phyloP scores from a whole-genome alignment of 2,888 invertebrate species.

The Amphipyra berbera region DNA sequence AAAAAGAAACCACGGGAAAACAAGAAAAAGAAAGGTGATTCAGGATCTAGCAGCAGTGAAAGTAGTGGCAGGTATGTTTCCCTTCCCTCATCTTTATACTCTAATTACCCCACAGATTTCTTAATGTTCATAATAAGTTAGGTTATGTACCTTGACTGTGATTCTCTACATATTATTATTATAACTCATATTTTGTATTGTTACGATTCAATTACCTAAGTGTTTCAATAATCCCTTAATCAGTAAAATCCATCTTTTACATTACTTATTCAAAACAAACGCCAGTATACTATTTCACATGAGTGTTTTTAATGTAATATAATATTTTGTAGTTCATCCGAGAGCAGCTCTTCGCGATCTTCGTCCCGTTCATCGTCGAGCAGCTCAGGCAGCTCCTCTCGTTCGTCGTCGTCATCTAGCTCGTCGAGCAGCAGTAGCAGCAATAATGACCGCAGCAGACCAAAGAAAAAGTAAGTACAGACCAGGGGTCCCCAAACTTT shows the following conservation, averaged over 20 bases:
- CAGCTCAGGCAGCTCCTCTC: constrained; percentile 91
- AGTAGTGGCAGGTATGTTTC: constrained; percentile 91
- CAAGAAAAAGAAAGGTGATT: constrained; percentile 92
- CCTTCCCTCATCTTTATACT: background rate
- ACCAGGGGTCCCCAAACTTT: too few relatives aligned
- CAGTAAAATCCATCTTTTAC: too few relatives aligned
- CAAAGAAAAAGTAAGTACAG: constrained; percentile 91
- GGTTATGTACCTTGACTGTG: constrained; percentile 28
- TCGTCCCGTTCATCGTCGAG: constrained; percentile 94
- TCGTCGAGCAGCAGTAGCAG: constrained; percentile 92
- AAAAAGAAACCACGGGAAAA: constrained; percentile 91
- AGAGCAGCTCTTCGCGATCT: constrained; percentile 95
- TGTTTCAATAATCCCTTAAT: too few relatives aligned
- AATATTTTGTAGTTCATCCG: constrained; percentile 91
- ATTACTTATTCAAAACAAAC: too few relatives aligned
- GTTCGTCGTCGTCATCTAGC: constrained; percentile 91
- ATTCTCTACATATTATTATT: background rate
- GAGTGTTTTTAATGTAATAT: background rate
- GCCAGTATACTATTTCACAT: too few relatives aligned
- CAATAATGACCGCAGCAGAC: constrained; percentile 91
- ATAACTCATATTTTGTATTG: background rate
- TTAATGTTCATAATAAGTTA: constrained; percentile 6
- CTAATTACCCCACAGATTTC: background rate
- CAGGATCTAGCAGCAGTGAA: constrained; percentile 95
- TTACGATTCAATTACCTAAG: too few relatives aligned